Conservation (phyloP, 2,888 invertebrate genomes). For the Seira ritae region DNA sequence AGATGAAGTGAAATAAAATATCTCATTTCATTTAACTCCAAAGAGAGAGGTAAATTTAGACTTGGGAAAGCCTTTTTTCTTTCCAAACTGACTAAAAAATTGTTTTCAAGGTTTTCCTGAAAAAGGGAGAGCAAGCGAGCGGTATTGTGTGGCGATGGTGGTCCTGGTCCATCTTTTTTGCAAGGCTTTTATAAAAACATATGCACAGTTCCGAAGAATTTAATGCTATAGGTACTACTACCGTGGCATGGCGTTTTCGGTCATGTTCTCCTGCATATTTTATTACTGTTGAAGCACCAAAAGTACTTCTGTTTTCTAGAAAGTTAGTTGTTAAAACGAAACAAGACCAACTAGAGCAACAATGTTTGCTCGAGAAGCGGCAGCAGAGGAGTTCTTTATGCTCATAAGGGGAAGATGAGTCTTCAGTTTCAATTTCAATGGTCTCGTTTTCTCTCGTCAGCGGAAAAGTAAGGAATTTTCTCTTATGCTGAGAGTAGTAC, state of each 20-base stretch:
- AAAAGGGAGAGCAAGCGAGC: too few relatives aligned
- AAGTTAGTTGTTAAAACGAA: neutral
- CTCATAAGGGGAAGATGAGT: neutral
- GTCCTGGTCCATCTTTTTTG: too few relatives aligned
- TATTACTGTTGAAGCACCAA: constrained; percentile 32
- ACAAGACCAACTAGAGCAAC: neutral
- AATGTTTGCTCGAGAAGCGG: neutral
- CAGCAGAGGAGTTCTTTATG: neutral
- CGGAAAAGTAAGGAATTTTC: neutral
- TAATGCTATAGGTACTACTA: neutral
- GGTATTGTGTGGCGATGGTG: too few relatives aligned
- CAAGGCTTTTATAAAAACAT: too few relatives aligned
- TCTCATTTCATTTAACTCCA: constrained; percentile 6
- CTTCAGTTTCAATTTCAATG: constrained; percentile 13
- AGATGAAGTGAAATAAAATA: neutral
- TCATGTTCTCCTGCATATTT: constrained; percentile 45
- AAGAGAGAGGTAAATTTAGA: neutral
- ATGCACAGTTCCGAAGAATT: neutral
- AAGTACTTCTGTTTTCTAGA: neutral
- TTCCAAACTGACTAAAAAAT: neutral
- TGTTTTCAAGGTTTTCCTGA: too few relatives aligned
- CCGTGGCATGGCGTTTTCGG: constrained; percentile 2
- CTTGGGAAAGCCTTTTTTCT: neutral
- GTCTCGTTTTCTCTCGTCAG: constrained; percentile 1
- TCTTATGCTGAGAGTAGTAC: too few relatives aligned